Conservation (phyloP, 2,113 vertebrate species). For the Thryonomys swinderianus region DNA sequence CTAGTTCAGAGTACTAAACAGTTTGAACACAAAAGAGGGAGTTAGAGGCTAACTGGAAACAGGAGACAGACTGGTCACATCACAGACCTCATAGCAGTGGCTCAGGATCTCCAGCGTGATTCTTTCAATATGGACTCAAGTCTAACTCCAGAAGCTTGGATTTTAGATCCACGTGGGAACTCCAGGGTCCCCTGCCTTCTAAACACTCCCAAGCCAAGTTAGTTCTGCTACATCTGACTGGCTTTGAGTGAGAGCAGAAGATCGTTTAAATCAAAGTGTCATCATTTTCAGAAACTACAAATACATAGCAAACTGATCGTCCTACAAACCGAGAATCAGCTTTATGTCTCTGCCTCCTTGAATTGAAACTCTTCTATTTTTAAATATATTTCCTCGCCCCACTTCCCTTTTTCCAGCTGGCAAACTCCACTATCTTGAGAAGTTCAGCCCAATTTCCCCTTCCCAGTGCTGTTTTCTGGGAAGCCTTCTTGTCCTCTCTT, state of each 20-base stretch:
- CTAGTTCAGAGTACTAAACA: neutral
- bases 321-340: conserved; percentile 17
- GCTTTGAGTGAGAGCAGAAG: neutral
- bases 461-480: neutral
- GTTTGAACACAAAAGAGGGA: conserved; percentile 31
- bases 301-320: neutral
- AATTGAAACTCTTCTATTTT: neutral
- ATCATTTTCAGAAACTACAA: conserved; percentile 20
- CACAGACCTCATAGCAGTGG: neutral
- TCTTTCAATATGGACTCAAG: neutral
- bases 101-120: neutral
- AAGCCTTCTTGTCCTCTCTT: neutral
- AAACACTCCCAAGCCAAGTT: neutral
- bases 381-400: neutral
- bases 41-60: neutral
- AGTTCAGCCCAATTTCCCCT: neutral
- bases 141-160: neutral
- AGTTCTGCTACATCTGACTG: neutral
- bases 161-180: neutral
- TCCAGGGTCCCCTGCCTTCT: neutral
- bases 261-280: conserved; percentile 3
- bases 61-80: neutral
- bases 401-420: neutral
- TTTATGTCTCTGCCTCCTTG: neutral
- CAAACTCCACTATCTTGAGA: neutral